Conservation (phyloP, 2,113 vertebrate genomes). For the Eurystomus gularis region DNA sequence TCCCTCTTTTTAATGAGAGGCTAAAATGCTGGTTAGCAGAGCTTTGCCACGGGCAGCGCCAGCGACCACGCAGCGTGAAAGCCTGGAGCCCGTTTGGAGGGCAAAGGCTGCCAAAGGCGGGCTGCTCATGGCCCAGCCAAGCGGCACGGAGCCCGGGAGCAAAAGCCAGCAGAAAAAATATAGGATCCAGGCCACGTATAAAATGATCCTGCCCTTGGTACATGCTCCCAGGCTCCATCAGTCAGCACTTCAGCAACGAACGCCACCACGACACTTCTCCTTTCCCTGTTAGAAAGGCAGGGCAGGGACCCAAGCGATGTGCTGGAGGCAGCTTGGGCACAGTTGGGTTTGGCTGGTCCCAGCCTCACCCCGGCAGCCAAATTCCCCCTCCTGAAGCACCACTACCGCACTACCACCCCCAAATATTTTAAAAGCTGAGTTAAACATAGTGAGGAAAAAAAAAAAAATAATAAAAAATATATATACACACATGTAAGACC, state of each 20-base stretch:
- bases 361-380: accelerated
- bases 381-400: background rate
- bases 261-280: background rate
- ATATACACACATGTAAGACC: no score
- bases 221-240: background rate
- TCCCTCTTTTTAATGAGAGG: background rate
- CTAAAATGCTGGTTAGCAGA: background rate
- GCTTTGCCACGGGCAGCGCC: background rate
- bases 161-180: background rate
- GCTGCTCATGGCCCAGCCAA: background rate
- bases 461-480: no score
- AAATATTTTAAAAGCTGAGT: background rate
- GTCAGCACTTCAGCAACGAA: background rate
- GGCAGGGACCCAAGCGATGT: background rate
- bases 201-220: background rate
- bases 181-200: background rate
- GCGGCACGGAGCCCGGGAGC: background rate
- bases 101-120: background rate
- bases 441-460: background rate
- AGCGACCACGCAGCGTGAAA: accelerated
- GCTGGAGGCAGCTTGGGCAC: background rate
- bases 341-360: background rate
- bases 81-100: background rate
- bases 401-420: background rate
- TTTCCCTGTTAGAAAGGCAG: background rate